Percentiles rank a stretch among this genome's conserved stretches.
Evolutionary conservation across 1,140 invertebrate species (phyloP).

Genomic region (Hormaphis cornu): DNA sequence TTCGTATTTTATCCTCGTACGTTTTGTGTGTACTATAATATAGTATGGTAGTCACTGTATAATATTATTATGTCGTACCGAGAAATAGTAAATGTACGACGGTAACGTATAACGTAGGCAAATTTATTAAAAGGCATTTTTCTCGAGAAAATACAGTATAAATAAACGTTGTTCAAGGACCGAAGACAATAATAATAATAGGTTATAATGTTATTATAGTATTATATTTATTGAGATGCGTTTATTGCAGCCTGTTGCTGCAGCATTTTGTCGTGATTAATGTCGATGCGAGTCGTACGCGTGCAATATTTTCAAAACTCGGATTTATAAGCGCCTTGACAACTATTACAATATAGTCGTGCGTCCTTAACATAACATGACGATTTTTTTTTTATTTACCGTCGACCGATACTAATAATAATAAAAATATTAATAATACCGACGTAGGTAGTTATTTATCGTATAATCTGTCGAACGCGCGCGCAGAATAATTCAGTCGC

Average conservation of each 20-base stretch:
- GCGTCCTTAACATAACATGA: neutral
- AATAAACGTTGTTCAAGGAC: conserved; percentile 7
- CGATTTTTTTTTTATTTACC: neutral
- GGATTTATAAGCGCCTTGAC: neutral
- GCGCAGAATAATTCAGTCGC: too few species aligned
- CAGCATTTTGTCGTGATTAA: neutral
- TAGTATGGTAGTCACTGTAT: too few species aligned
- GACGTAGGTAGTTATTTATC: too few species aligned
- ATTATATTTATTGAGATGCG: neutral
- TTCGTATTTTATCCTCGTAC: neutral
- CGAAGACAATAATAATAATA: too few species aligned
- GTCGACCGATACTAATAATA: neutral
- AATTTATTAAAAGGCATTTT: too few species aligned
- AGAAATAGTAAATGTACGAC: too few species aligned
- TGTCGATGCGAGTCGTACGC: neutral
- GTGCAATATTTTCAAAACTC: neutral
- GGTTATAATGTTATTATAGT: too few species aligned
- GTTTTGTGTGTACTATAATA: neutral
- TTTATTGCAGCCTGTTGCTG: neutral
- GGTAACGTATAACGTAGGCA: too few species aligned
- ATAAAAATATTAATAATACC: neutral
- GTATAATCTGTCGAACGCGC: too few species aligned
- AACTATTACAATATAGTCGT: too few species aligned
- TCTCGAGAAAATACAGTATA: neutral
- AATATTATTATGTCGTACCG: too few species aligned